A percentile compares a stretch with the other conserved stretches of the same genome.
Conservation (phyloP, 2,888 invertebrate genomes). For the Caenorhabditis afra region DNA sequence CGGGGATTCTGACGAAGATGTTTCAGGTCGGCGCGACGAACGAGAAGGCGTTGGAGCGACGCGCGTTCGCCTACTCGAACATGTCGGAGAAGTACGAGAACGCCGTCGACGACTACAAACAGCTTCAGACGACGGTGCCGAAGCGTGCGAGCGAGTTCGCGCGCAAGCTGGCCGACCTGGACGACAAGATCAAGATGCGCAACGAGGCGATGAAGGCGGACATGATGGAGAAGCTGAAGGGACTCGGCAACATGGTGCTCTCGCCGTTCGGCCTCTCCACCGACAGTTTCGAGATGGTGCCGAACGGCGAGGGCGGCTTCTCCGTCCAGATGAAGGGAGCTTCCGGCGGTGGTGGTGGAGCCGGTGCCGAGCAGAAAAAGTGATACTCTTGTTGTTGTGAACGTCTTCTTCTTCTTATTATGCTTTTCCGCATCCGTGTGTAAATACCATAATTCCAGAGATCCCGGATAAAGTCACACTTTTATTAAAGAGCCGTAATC, state of each 20-base stretch:
- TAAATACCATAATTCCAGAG: no score
- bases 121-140: background rate
- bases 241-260: constrained; percentile 62
- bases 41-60: constrained; percentile 65
- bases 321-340: constrained; percentile 73
- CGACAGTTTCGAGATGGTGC: constrained; percentile 74
- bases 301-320: constrained; percentile 75
- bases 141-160: constrained; percentile 17
- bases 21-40: constrained; percentile 53
- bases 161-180: constrained; percentile 44
- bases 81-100: constrained; percentile 63
- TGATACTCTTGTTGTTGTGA: no score
- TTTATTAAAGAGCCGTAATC: no score
- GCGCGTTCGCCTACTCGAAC: constrained; percentile 63
- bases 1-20: background rate
- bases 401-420: no score
- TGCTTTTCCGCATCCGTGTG: no score
- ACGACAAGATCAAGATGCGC: constrained; percentile 30
- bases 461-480: no score
- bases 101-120: constrained; percentile 65
- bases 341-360: no score
- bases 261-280: constrained; percentile 77
- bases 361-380: no score
- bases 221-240: constrained; percentile 74
- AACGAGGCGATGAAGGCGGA: constrained; percentile 75